Evolutionary conservation across 2,888 invertebrate species (phyloP).

Genomic region (Athetis lepigone): DNA sequence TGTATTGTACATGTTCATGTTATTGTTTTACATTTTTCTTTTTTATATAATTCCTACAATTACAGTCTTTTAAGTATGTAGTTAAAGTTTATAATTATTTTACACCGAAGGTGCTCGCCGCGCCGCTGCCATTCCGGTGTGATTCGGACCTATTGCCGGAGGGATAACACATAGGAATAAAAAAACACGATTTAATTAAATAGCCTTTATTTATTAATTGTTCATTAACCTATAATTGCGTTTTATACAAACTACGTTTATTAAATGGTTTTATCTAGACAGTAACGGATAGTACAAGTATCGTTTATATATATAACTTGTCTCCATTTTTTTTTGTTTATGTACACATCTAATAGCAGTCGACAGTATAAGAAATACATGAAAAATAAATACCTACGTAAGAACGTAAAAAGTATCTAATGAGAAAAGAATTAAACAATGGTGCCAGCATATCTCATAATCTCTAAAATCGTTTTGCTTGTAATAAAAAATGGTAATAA

Average conservation of each 20-base stretch:
- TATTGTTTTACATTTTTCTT: no score
- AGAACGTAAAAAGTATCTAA: neutral
- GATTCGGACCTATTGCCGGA: no score
- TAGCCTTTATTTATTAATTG: conserved; percentile 58
- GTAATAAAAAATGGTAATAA: neutral
- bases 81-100: no score
- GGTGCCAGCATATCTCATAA: conserved; percentile 7
- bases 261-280: conserved; percentile 26
- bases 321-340: conserved; percentile 19
- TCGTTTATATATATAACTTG: conserved; percentile 23
- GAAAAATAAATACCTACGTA: conserved; percentile 23
- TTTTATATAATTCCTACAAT: no score
- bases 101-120: no score
- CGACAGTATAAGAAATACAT: conserved; percentile 17
- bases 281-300: conserved; percentile 10
- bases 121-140: no score
- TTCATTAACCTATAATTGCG: conserved; percentile 62
- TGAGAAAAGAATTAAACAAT: conserved; percentile 8
- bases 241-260: conserved; percentile 52
- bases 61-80: no score
- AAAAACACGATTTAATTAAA: conserved; percentile 50
- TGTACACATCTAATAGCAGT: conserved; percentile 32
- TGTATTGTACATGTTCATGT: no score
- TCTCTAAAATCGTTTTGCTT: no score
- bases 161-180: no score